These are phyloP conservation scores for Malacoraja senta DNA, from an alignment of 2,797 vertebrate genomes.

Conservation along the genomic window DNA sequence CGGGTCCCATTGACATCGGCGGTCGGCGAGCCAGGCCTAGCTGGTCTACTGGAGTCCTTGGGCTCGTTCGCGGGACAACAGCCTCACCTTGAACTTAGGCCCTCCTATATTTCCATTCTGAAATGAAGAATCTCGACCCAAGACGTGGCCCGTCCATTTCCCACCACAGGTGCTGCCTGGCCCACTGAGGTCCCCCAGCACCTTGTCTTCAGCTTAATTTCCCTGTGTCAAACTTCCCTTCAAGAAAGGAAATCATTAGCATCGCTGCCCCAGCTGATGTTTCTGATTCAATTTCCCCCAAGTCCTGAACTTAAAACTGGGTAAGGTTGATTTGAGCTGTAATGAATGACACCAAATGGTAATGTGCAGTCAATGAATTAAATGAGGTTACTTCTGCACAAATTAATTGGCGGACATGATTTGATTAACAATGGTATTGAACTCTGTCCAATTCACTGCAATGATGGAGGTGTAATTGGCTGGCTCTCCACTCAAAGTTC, in stretches of 20 bases:
- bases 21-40: too few relatives aligned
- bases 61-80: too few relatives aligned
- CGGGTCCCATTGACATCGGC: too few relatives aligned
- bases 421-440: conserved; percentile 9
- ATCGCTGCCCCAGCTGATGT: neutral
- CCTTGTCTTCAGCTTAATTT: neutral
- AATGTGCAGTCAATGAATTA: conserved; percentile 1
- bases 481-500: neutral
- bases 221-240: too few relatives aligned
- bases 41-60: too few relatives aligned
- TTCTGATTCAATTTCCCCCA: neutral
- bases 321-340: neutral
- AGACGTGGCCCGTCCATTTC: too few relatives aligned
- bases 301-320: neutral
- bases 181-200: too few relatives aligned
- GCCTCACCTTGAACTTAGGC: too few relatives aligned
- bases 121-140: too few relatives aligned
- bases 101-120: too few relatives aligned
- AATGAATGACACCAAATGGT: neutral
- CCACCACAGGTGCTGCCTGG: too few relatives aligned
- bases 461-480: neutral
- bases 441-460: neutral
- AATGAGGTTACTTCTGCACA: neutral
- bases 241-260: neutral
- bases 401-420: neutral